Conservation (phyloP, 2,888 invertebrate species). For the Microctonus brassicae region DNA sequence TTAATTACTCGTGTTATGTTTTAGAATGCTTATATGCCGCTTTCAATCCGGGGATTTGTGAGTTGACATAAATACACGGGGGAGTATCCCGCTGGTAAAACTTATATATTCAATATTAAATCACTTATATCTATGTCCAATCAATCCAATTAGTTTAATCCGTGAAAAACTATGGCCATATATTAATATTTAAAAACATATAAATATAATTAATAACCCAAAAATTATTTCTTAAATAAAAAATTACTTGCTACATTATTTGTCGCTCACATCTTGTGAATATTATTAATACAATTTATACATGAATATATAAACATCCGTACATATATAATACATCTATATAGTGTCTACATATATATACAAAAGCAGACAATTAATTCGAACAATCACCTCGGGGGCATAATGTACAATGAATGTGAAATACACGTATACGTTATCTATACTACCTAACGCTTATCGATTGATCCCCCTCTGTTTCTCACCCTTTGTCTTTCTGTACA, state of each 20-base stretch:
- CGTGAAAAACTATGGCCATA: neutral
- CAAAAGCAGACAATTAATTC: constrained; percentile 15
- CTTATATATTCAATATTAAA: constrained; percentile 2
- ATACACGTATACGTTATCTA: constrained; percentile 53
- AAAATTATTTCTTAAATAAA: neutral
- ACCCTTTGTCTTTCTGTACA: constrained; percentile 18
- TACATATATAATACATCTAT: no score
- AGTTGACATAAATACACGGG: constrained; percentile 13
- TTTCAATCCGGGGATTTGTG: constrained; percentile 51
- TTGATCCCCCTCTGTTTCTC: constrained; percentile 12
- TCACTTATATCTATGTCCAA: constrained; percentile 18
- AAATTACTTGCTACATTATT: neutral
- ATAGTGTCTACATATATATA: no score
- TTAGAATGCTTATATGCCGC: constrained; percentile 61
- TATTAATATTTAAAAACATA: neutral
- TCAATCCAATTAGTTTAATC: constrained; percentile 24
- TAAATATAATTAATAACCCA: neutral
- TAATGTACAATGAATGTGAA: constrained; percentile 52
- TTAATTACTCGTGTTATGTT: constrained; percentile 65
- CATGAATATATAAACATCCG: neutral
- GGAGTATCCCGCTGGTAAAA: constrained; percentile 20
- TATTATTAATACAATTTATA: neutral
- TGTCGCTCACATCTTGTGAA: neutral
- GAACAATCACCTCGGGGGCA: constrained; percentile 40
- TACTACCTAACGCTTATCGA: constrained; percentile 45